Conservation (phyloP, 2,888 invertebrate species). For the Aspidiotus rigidus region DNA sequence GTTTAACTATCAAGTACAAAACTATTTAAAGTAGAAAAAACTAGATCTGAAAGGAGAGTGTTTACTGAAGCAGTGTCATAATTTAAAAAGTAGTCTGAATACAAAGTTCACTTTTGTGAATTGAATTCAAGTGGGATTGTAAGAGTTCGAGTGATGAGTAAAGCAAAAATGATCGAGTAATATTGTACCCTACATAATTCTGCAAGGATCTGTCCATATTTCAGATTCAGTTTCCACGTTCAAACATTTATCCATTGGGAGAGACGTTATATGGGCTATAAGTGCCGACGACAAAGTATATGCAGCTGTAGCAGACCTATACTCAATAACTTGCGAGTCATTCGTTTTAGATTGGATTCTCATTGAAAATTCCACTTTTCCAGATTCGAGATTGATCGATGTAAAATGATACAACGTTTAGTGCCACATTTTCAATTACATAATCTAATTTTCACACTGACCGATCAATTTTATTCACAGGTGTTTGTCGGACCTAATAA, state of each 20-base stretch:
- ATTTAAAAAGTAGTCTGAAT: too few species aligned
- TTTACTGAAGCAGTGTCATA: background rate
- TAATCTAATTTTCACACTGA: background rate
- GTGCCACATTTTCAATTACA: too few species aligned
- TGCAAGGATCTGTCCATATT: too few species aligned
- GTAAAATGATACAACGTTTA: background rate
- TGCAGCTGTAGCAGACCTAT: slow-evolving; percentile 45
- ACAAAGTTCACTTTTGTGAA: background rate
- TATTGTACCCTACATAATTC: too few species aligned
- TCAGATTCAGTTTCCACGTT: slow-evolving; percentile 40
- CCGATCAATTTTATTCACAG: slow-evolving; percentile 39
- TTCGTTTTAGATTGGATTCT: slow-evolving; percentile 47
- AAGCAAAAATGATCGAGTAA: background rate
- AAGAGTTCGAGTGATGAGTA: background rate
- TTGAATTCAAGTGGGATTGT: background rate
- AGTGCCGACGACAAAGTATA: slow-evolving; percentile 45
- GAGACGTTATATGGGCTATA: slow-evolving; percentile 47
- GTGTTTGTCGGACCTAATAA: slow-evolving; percentile 43
- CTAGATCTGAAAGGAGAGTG: background rate
- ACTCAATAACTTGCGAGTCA: slow-evolving; percentile 43
- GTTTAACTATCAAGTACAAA: too few species aligned
- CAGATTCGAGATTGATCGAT: slow-evolving; percentile 18
- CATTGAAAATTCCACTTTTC: slow-evolving; percentile 39
- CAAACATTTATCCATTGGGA: slow-evolving; percentile 45
- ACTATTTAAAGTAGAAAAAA: too few species aligned